Conservation (phyloP, 2,888 invertebrate species). For the Cosmorhoe ocellata region DNA sequence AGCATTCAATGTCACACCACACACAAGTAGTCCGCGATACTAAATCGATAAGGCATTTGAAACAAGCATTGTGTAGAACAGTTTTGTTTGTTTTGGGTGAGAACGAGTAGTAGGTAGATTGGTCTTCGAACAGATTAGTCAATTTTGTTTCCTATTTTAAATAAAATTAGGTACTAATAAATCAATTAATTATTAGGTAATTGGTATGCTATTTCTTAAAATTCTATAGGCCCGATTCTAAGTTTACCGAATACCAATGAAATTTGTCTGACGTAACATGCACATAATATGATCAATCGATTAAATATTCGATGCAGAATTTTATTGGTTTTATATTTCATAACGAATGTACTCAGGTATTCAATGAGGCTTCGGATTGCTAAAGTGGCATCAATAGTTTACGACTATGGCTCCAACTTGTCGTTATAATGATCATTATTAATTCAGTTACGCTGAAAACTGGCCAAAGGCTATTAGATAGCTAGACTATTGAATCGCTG, state of each 20-base stretch:
- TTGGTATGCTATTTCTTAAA: no score
- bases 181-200: no score
- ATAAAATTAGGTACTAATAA: no score
- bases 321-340: constrained; percentile 43
- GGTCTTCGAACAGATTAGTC: no score
- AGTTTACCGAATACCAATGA: background rate
- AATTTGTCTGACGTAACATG: constrained; percentile 18
- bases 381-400: constrained; percentile 47
- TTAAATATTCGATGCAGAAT: constrained; percentile 39
- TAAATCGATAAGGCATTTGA: background rate
- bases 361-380: constrained; percentile 52
- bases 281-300: constrained; percentile 29
- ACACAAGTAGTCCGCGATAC: constrained; percentile 7
- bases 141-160: no score
- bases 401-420: constrained; percentile 46
- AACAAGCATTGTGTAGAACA: no score
- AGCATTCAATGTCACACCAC: constrained; percentile 37
- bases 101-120: no score
- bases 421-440: constrained; percentile 30
- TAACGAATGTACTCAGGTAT: constrained; percentile 51
- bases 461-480: constrained; percentile 19
- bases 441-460: constrained; percentile 19
- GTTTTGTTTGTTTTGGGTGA: no score
- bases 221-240: background rate
- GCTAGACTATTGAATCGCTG: constrained; percentile 1